phyloP scores from a whole-genome alignment of 2,113 vertebrate genomes.

The Albula glossodonta region DNA sequence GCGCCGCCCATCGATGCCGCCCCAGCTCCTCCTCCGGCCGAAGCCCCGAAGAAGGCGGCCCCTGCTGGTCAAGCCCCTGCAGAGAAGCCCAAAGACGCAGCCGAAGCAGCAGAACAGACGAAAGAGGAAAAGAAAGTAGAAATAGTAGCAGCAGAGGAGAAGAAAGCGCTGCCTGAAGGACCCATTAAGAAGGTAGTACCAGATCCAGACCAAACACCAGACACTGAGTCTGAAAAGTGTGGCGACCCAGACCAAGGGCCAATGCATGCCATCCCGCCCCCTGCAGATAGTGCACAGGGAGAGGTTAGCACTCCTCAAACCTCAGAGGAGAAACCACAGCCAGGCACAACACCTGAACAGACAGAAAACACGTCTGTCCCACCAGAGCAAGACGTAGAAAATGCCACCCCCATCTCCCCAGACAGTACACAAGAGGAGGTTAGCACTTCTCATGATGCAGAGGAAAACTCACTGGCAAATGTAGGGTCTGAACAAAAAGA shows the following conservation, averaged over 20 bases:
- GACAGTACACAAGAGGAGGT: no score
- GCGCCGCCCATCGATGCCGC: not conserved
- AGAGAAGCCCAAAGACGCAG: not conserved
- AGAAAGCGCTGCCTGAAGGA: conserved; percentile 68
- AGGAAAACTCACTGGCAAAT: no score
- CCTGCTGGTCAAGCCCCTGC: not conserved
- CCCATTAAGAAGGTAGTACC: conserved; percentile 50
- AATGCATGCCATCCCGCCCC: conserved; percentile 48
- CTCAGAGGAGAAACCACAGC: conserved; percentile 29
- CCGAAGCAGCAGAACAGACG: not conserved
- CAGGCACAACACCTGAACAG: not conserved
- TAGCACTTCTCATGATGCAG: no score
- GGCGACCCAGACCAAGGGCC: conserved; percentile 9
- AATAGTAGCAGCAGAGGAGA: conserved; percentile 29
- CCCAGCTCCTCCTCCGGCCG: not conserved
- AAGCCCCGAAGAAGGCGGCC: not conserved
- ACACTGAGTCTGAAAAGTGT: conserved; percentile 1
- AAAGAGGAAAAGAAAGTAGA: not conserved
- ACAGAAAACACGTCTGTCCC: not conserved
- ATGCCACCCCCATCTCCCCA: no score
- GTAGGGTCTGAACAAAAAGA: not conserved
- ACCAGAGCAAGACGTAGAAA: not conserved
- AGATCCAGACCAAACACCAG: not conserved
- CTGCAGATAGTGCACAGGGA: conserved; percentile 41
- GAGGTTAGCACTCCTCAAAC: not conserved